Conservation (phyloP, 1,140 invertebrate species). For the Laupala kohalensis region DNA sequence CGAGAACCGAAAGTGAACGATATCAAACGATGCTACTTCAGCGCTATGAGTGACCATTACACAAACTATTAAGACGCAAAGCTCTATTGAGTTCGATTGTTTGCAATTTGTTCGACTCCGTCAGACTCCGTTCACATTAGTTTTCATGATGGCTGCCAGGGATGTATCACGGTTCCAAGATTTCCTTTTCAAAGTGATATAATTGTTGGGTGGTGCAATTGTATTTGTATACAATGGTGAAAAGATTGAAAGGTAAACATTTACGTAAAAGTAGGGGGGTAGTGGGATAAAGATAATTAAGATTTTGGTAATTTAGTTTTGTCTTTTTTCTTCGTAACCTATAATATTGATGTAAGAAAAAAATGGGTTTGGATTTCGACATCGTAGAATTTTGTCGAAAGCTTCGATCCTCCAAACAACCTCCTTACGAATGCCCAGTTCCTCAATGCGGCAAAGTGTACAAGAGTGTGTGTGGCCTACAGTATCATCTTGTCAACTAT, state of each 20-base stretch:
- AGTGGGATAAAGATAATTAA: neutral
- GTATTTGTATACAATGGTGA: neutral
- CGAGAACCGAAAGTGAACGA: too few relatives aligned
- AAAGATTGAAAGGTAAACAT: neutral
- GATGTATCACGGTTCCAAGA: too few relatives aligned
- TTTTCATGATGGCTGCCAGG: too few relatives aligned
- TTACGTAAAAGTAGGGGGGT: neutral
- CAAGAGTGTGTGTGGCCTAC: constrained; percentile 70
- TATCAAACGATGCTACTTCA: too few relatives aligned
- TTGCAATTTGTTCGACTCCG: too few relatives aligned
- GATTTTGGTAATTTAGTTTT: neutral
- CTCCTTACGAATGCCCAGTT: constrained; percentile 72
- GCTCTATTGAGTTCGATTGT: too few relatives aligned
- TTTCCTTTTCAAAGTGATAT: too few relatives aligned
- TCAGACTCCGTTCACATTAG: too few relatives aligned
- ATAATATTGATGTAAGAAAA: too few relatives aligned
- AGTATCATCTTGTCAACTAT: constrained; percentile 72
- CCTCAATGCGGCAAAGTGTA: constrained; percentile 72
- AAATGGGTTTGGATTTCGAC: constrained; percentile 68
- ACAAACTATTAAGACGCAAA: too few relatives aligned
- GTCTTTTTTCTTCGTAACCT: neutral
- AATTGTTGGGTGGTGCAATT: too few relatives aligned
- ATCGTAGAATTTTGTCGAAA: constrained; percentile 71
- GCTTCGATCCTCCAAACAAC: constrained; percentile 58
- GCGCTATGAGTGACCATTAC: too few relatives aligned